phyloP scores from a whole-genome alignment of 1,140 invertebrate species.

The Doryteuthis pealeii region DNA sequence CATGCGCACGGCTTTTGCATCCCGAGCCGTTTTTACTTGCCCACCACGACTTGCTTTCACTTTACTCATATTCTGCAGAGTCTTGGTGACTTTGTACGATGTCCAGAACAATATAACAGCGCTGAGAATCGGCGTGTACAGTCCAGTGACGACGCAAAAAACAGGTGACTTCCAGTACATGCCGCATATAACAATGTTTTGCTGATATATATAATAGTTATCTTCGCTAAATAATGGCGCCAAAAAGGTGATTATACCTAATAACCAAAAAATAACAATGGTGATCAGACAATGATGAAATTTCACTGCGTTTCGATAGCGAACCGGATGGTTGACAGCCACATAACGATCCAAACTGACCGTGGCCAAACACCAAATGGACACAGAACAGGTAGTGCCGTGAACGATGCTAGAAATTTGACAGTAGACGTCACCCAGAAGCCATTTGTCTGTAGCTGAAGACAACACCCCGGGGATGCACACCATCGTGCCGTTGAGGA shows the following conservation, averaged over 20 bases:
- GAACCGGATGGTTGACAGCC: constrained; percentile 28
- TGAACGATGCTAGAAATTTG: constrained; percentile 31
- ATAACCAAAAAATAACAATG: constrained; percentile 19
- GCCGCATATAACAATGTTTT: constrained; percentile 28
- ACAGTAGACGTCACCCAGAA: constrained; percentile 30
- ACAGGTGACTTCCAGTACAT: constrained; percentile 30
- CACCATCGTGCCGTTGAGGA: constrained; percentile 26
- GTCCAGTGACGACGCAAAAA: constrained; percentile 31
- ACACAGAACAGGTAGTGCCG: constrained; percentile 30
- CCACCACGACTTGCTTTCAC: not conserved
- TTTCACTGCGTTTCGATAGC: constrained; percentile 22
- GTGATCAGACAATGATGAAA: constrained; percentile 12
- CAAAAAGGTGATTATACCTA: constrained; percentile 25
- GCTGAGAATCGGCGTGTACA: constrained; percentile 26
- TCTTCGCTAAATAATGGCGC: constrained; percentile 18
- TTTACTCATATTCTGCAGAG: not conserved
- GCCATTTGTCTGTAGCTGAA: constrained; percentile 24
- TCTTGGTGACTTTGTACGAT: constrained; percentile 13
- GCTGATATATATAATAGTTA: constrained; percentile 28
- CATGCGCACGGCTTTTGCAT: constrained; percentile 28
- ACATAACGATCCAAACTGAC: constrained; percentile 34
- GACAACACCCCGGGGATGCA: constrained; percentile 25
- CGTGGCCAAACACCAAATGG: constrained; percentile 31
- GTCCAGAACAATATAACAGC: constrained; percentile 25
- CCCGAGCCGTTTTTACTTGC: constrained; percentile 9